A percentile compares a stretch with the other conserved stretches of the same genome.
Evolutionary conservation across 2,888 invertebrate species (phyloP).

Genomic region (Pachydiplax longipennis): DNA sequence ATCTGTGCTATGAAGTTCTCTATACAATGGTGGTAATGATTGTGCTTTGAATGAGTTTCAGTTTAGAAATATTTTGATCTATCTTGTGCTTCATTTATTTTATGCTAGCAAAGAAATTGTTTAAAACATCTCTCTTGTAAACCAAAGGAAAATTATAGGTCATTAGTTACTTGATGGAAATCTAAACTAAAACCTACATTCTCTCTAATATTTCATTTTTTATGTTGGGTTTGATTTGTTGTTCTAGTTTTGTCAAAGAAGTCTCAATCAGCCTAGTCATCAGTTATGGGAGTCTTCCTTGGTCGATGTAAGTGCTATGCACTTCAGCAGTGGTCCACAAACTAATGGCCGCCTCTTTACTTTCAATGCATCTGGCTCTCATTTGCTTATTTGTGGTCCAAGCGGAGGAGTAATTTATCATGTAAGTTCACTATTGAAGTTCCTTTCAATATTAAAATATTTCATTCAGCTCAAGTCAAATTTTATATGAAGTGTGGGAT

Average conservation of each 20-base stretch:
- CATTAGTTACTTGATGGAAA: too few relatives aligned
- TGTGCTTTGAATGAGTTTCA: too few relatives aligned
- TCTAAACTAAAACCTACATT: too few relatives aligned
- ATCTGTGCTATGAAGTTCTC: too few relatives aligned
- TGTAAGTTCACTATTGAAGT: slow-evolving; percentile 53
- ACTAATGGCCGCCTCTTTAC: slow-evolving; percentile 60
- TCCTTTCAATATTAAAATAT: too few relatives aligned
- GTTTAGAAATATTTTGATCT: too few relatives aligned
- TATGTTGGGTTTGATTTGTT: background rate
- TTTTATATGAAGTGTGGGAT: background rate
- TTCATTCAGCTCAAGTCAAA: background rate
- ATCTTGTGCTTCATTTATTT: too few relatives aligned
- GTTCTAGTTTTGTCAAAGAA: slow-evolving; percentile 57
- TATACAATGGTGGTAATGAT: too few relatives aligned
- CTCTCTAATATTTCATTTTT: background rate
- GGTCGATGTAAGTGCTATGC: slow-evolving; percentile 53
- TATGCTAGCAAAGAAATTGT: too few relatives aligned
- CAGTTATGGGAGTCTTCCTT: slow-evolving; percentile 57
- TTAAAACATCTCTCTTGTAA: too few relatives aligned
- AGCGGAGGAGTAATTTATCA: slow-evolving; percentile 60
- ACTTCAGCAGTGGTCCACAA: slow-evolving; percentile 47
- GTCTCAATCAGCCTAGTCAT: slow-evolving; percentile 58
- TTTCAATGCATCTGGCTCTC: slow-evolving; percentile 60
- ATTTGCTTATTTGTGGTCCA: slow-evolving; percentile 60
- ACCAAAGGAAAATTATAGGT: too few relatives aligned